Percentiles rank a stretch among this genome's conserved stretches.
These are phyloP conservation scores for Pseudomugil gertrudae DNA, from an alignment of 2,797 vertebrate genomes.

Conservation along the genomic window DNA sequence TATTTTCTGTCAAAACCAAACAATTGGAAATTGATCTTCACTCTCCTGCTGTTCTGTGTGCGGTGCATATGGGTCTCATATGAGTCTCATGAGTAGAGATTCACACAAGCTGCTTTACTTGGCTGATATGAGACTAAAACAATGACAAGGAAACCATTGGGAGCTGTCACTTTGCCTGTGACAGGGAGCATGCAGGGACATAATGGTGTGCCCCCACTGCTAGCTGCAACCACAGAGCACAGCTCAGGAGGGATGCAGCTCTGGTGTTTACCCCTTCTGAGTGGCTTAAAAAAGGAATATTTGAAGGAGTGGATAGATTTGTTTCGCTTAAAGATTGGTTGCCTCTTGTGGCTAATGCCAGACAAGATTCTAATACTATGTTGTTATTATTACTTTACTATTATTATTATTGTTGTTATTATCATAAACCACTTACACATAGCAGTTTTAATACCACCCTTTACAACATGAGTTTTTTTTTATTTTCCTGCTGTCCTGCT, in stretches of 20 bases:
- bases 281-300: conserved; percentile 70
- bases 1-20: neutral
- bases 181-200: conserved; percentile 43
- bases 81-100: conserved; percentile 1
- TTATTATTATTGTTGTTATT: too few relatives aligned
- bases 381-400: too few relatives aligned
- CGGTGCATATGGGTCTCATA: neutral
- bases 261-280: conserved; percentile 57
- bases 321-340: conserved; percentile 52
- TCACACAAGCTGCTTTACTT: conserved; percentile 17
- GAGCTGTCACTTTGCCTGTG: conserved; percentile 54
- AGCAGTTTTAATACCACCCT: too few relatives aligned
- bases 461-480: too few relatives aligned
- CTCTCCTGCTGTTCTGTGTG: conserved; percentile 7
- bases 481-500: too few relatives aligned
- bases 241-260: conserved; percentile 40
- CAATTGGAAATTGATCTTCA: neutral
- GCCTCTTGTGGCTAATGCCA: conserved; percentile 29
- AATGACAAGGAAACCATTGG: conserved; percentile 32
- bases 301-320: conserved; percentile 52
- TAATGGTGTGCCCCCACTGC: conserved; percentile 58
- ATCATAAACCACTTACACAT: too few relatives aligned
- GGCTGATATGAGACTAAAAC: conserved; percentile 32
- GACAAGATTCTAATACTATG: conserved; percentile 25
- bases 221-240: conserved; percentile 43